Percentiles rank a stretch among this genome's conserved stretches.
These are phyloP conservation scores for Cherax quadricarinatus DNA, from an alignment of 1,140 invertebrate species.

Conservation along the genomic window DNA sequence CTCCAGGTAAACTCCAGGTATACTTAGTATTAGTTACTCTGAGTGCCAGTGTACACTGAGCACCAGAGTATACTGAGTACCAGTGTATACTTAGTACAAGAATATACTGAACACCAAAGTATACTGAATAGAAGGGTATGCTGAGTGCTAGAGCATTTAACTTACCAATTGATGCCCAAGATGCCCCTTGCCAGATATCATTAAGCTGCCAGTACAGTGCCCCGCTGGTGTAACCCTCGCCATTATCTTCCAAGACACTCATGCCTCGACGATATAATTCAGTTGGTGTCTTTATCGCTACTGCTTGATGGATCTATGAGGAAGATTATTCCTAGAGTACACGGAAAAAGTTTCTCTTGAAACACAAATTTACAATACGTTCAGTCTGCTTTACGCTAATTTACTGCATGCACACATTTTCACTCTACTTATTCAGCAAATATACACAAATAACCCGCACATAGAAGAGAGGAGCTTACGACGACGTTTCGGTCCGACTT, in stretches of 20 bases:
- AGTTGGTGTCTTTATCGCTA: constrained; percentile 80
- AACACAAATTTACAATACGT: too few species aligned
- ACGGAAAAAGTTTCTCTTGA: too few species aligned
- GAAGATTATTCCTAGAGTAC: background rate
- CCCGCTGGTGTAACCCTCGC: constrained; percentile 92
- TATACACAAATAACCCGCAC: too few species aligned
- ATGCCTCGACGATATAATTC: constrained; percentile 89
- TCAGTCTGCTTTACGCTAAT: too few species aligned
- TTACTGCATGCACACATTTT: too few species aligned
- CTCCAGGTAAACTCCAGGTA: too few species aligned
- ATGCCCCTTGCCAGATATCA: constrained; percentile 98
- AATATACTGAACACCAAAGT: background rate
- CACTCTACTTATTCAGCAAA: too few species aligned
- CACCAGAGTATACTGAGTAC: background rate
- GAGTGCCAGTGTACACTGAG: background rate
- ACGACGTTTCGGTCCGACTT: too few species aligned
- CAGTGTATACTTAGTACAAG: background rate
- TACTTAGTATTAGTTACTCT: too few species aligned
- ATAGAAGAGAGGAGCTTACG: too few species aligned
- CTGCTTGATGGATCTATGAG: constrained; percentile 88
- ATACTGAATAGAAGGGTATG: background rate
- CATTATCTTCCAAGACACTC: constrained; percentile 80
- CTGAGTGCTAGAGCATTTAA: background rate
- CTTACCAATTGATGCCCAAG: constrained; percentile 94
- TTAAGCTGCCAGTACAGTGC: constrained; percentile 99